Conservation (phyloP, 2,113 vertebrate species). For the Blennius ocellaris region DNA sequence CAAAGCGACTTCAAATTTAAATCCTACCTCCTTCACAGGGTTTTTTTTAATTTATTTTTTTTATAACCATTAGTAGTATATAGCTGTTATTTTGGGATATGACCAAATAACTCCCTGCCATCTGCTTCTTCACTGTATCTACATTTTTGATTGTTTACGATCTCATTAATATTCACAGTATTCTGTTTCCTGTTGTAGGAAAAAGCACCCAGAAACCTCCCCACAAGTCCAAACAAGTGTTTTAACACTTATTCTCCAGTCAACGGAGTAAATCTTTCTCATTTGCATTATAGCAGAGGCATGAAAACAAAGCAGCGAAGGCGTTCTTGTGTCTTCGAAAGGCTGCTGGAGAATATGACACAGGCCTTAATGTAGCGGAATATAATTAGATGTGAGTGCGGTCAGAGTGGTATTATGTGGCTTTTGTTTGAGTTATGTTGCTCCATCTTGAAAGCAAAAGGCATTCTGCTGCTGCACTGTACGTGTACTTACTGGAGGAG, state of each 20-base stretch:
- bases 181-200: slow-evolving; percentile 43
- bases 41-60: slow-evolving; percentile 1
- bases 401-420: slow-evolving; percentile 26
- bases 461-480: slow-evolving; percentile 14
- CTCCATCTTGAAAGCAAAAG: slow-evolving; percentile 44
- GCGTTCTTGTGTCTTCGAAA: slow-evolving; percentile 39
- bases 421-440: slow-evolving; percentile 49
- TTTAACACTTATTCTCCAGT: slow-evolving; percentile 58
- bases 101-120: slow-evolving; percentile 30
- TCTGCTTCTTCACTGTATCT: slow-evolving; percentile 21
- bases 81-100: slow-evolving; percentile 16
- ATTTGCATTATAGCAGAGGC: slow-evolving; percentile 49
- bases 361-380: slow-evolving; percentile 41
- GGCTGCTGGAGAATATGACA: slow-evolving; percentile 30
- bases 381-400: slow-evolving; percentile 57
- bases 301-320: slow-evolving; percentile 37
- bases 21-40: not conserved
- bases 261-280: slow-evolving; percentile 52
- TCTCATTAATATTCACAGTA: not conserved
- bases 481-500: slow-evolving; percentile 41
- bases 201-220: slow-evolving; percentile 18
- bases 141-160: slow-evolving; percentile 31
- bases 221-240: slow-evolving; percentile 48
- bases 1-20: slow-evolving; percentile 31
- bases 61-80: not conserved